A percentile compares a stretch with the other conserved stretches of the same genome.
These are phyloP conservation scores for Scomberomorus guttatus DNA, from an alignment of 2,797 vertebrate species.

Conservation along the genomic window DNA sequence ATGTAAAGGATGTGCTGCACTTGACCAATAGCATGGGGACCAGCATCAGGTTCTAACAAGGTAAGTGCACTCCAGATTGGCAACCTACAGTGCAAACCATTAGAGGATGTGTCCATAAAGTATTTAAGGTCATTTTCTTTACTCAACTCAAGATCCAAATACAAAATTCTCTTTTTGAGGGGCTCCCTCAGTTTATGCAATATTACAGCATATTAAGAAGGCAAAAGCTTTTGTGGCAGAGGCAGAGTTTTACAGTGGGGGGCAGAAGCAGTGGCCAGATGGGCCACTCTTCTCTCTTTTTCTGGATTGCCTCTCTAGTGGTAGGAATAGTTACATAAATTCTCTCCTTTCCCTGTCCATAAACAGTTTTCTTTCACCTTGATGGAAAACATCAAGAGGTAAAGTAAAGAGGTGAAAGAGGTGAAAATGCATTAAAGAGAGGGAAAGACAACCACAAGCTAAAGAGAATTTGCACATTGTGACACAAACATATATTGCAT, in stretches of 20 bases:
- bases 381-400: not conserved
- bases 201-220: not conserved
- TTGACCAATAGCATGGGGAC: not conserved
- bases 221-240: not conserved
- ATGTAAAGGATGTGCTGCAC: not conserved
- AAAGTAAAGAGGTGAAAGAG: not conserved
- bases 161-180: not conserved
- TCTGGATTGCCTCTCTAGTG: not conserved
- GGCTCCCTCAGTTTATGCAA: not conserved
- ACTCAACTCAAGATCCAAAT: not conserved
- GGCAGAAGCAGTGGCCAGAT: not conserved
- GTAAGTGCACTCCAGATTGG: not conserved
- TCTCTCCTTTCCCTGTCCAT: not conserved
- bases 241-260: not conserved
- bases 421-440: not conserved
- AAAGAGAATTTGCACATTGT: no score
- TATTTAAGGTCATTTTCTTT: not conserved
- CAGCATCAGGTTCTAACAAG: not conserved
- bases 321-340: not conserved
- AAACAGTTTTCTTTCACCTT: constrained; percentile 12
- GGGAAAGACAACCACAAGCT: not conserved
- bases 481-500: no score
- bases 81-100: not conserved
- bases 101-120: not conserved
- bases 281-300: not conserved